These are phyloP conservation scores for Actinia tenebrosa DNA, from an alignment of 64 coral and sea anemone genomes.

Conservation along the genomic window DNA sequence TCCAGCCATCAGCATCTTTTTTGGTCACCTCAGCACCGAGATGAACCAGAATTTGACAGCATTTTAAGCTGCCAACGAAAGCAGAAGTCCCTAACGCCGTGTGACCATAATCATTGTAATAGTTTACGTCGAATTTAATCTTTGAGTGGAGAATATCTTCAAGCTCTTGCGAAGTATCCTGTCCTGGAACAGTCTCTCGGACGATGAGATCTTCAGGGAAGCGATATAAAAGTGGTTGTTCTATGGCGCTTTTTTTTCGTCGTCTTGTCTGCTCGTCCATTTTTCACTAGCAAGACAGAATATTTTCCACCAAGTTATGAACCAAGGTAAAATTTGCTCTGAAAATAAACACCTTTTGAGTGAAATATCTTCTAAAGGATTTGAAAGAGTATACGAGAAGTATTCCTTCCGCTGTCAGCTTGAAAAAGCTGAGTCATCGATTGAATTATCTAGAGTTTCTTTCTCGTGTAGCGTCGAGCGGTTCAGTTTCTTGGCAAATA, in stretches of 20 bases:
- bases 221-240: slow-evolving; percentile 1
- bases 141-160: slow-evolving; percentile 40
- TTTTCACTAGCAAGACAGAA: background rate
- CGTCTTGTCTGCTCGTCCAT: background rate
- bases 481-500: background rate
- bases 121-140: slow-evolving; percentile 49
- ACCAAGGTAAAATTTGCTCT: background rate
- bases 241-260: background rate
- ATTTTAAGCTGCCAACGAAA: slow-evolving; percentile 64
- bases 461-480: background rate
- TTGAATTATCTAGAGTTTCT: background rate
- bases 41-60: slow-evolving; percentile 43
- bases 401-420: background rate
- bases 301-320: background rate
- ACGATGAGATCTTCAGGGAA: slow-evolving; percentile 73
- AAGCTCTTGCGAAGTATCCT: slow-evolving; percentile 51
- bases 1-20: slow-evolving; percentile 56
- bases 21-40: slow-evolving; percentile 53
- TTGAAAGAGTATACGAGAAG: background rate
- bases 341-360: background rate
- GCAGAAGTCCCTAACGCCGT: slow-evolving; percentile 50
- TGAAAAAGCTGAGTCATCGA: background rate
- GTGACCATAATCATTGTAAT: slow-evolving; percentile 65
- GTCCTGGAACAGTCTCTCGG: slow-evolving; percentile 57
- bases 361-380: background rate